These are phyloP conservation scores for Prenolepis imparis DNA, from an alignment of 2,888 invertebrate species.

Conservation along the genomic window DNA sequence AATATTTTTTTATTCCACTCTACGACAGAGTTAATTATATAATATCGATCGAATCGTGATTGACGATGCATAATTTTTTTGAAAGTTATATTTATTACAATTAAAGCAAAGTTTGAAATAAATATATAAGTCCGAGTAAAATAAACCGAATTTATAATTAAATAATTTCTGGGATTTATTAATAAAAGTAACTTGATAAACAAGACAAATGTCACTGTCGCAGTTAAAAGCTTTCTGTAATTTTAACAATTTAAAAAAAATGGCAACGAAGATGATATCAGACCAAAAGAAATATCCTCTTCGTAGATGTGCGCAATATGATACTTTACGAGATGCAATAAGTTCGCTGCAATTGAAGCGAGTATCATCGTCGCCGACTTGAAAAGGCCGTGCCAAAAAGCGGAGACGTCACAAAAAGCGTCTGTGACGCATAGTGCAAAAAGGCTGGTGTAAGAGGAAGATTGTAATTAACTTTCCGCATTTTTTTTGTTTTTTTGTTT, in stretches of 20 bases:
- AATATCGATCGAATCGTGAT: conserved; percentile 6
- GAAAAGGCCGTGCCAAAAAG: not conserved
- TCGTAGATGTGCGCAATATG: not conserved
- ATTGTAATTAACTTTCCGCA: conserved; percentile 68
- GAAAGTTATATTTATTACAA: not conserved
- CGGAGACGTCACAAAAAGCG: not conserved
- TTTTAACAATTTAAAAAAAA: not conserved
- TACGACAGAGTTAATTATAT: conserved; percentile 3
- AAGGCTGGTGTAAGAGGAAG: conserved; percentile 44
- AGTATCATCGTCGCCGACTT: conserved; percentile 9
- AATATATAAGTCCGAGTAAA: not conserved
- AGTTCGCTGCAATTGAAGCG: not conserved
- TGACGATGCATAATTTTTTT: not conserved
- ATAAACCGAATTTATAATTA: not conserved
- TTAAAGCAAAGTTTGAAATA: not conserved
- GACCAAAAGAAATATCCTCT: not conserved
- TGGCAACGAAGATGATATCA: not conserved
- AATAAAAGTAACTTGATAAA: not conserved
- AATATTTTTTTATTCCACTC: conserved; percentile 10
- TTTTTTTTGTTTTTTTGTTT: too few species aligned
- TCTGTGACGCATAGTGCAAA: conserved; percentile 50
- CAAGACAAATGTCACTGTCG: not conserved
- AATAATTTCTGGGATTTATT: not conserved
- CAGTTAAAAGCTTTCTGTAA: not conserved
- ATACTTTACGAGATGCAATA: not conserved